Conservation (phyloP, 2,113 vertebrate genomes). For the Esox niger region DNA sequence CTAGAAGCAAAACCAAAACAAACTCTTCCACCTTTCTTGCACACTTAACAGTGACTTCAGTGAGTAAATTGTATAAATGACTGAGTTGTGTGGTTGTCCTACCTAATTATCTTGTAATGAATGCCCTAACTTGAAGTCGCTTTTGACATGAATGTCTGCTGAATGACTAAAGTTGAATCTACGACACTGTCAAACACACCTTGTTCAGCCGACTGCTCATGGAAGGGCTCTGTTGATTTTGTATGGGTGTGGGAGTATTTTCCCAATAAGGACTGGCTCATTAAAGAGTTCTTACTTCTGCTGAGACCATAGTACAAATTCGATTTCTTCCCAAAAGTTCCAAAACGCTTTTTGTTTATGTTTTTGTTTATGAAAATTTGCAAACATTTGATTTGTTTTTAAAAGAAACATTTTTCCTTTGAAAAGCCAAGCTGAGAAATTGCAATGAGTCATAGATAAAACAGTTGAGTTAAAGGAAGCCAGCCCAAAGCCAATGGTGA, state of each 20-base stretch:
- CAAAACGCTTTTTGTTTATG: no score
- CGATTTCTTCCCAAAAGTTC: neutral
- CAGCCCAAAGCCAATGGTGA: neutral
- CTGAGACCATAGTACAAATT: neutral
- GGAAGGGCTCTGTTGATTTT: conserved; percentile 10
- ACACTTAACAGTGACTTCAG: no score
- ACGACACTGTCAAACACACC: conserved; percentile 27
- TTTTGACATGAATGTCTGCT: no score
- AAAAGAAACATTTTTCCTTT: neutral
- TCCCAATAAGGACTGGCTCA: neutral
- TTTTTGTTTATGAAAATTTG: no score
- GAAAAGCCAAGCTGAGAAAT: neutral
- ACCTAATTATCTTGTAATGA: no score
- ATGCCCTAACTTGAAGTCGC: no score
- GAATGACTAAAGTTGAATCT: no score
- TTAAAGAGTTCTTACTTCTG: neutral
- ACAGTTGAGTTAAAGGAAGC: neutral
- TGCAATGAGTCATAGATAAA: neutral
- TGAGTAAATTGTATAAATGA: no score
- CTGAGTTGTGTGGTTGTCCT: no score
- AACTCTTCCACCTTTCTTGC: no score
- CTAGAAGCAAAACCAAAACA: no score
- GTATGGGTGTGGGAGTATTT: neutral
- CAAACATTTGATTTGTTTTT: no score
- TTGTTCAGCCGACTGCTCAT: conserved; percentile 13